A percentile compares a stretch with the other conserved stretches of the same genome.
Evolutionary conservation across 2,888 invertebrate genomes (phyloP).

Genomic region (Eristalis arbustorum): DNA sequence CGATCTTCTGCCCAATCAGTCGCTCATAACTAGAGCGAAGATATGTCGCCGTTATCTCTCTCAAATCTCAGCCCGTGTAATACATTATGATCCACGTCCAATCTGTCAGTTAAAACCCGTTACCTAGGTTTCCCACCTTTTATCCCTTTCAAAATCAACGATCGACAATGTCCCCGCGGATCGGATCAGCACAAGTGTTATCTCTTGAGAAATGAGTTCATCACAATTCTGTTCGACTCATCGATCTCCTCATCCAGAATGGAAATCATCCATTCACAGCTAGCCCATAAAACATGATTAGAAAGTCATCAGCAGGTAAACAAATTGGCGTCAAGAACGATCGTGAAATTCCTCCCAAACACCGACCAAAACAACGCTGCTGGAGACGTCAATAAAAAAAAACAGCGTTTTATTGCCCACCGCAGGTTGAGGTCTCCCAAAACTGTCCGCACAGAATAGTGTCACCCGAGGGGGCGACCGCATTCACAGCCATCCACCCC

Average conservation of each 20-base stretch:
- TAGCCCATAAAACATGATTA: constrained; percentile 7
- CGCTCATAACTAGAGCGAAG: no score
- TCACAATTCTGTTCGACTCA: not conserved
- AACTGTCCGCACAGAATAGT: not conserved
- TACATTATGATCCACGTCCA: not conserved
- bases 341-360: not conserved
- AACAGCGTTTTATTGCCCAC: not conserved
- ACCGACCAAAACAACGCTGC: not conserved
- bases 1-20: no score
- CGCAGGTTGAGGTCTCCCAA: not conserved
- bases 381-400: not conserved
- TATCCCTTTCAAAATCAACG: not conserved
- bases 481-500: not conserved
- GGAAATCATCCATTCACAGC: not conserved
- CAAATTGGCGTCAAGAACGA: not conserved
- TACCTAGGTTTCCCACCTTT: not conserved
- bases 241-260: not conserved
- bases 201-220: not conserved
- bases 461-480: not conserved
- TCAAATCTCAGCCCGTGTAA: not conserved
- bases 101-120: not conserved
- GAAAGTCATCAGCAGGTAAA: not conserved
- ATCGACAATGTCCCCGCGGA: not conserved
- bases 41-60: no score
- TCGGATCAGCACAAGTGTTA: not conserved